Conservation (phyloP, 2,888 invertebrate species). For the Globia sparganii region DNA sequence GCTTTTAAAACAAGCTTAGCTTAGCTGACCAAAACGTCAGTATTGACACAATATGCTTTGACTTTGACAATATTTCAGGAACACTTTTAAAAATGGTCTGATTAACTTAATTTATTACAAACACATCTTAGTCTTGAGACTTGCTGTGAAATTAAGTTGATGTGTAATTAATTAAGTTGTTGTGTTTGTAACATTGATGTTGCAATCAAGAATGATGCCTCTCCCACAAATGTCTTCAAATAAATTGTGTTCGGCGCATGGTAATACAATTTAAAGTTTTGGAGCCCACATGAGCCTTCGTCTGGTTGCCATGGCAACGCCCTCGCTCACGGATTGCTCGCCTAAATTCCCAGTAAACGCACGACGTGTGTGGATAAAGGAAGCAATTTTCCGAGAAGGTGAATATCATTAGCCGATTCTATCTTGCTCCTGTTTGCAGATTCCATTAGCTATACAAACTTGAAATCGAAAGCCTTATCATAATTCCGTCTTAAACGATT, state of each 20-base stretch:
- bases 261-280: constrained; percentile 90
- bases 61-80: no score
- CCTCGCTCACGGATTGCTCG: constrained; percentile 78
- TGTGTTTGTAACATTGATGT: no score
- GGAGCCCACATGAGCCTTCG: constrained; percentile 87
- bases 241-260: constrained; percentile 82
- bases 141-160: no score
- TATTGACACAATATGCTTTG: no score
- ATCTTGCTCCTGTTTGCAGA: constrained; percentile 71
- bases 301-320: constrained; percentile 87
- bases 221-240: constrained; percentile 72
- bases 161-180: no score
- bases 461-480: constrained; percentile 67
- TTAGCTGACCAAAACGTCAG: background rate
- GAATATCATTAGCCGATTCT: constrained; percentile 88
- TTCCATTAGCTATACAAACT: constrained; percentile 78
- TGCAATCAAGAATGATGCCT: constrained; percentile 75
- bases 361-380: constrained; percentile 85
- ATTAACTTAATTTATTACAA: background rate
- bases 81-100: background rate
- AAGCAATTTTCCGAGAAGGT: constrained; percentile 88
- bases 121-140: background rate
- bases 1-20: no score
- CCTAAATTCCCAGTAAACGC: constrained; percentile 86
- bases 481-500: constrained; percentile 55